A percentile compares a stretch with the other conserved stretches of the same genome.
phyloP scores from a whole-genome alignment of 2,888 invertebrate species.

The Rotaria macrura region DNA sequence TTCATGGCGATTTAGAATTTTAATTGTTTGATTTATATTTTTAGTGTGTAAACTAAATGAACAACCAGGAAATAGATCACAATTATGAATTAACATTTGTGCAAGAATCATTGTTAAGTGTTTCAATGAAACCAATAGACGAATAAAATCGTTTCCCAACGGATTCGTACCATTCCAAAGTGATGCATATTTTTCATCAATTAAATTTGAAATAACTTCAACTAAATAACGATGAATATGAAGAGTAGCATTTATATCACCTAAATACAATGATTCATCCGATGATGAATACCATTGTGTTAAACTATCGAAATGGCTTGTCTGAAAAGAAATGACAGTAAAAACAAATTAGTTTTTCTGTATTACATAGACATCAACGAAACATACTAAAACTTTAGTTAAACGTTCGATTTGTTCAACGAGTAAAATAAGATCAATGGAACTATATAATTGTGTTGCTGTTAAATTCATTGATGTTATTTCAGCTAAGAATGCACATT shows the following conservation, averaged over 20 bases:
- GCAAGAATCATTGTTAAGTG: neutral
- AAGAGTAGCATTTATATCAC: neutral
- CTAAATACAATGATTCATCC: neutral
- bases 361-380: no score
- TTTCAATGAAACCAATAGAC: neutral
- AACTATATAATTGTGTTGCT: neutral
- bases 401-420: slow-evolving; percentile 1
- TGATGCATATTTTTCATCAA: neutral
- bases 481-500: neutral
- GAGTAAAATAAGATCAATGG: slow-evolving; percentile 10
- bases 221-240: neutral
- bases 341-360: neutral
- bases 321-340: neutral
- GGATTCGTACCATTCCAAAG: neutral
- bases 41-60: neutral
- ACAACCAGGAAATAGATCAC: neutral
- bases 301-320: neutral
- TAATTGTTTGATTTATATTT: neutral
- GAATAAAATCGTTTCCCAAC: slow-evolving; percentile 8
- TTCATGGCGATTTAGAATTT: neutral
- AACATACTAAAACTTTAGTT: neutral
- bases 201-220: neutral
- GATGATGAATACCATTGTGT: slow-evolving; percentile 1
- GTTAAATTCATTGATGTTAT: neutral
- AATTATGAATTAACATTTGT: neutral